phyloP scores from a whole-genome alignment of 1,140 invertebrate genomes.

The Sogatella furcifera region DNA sequence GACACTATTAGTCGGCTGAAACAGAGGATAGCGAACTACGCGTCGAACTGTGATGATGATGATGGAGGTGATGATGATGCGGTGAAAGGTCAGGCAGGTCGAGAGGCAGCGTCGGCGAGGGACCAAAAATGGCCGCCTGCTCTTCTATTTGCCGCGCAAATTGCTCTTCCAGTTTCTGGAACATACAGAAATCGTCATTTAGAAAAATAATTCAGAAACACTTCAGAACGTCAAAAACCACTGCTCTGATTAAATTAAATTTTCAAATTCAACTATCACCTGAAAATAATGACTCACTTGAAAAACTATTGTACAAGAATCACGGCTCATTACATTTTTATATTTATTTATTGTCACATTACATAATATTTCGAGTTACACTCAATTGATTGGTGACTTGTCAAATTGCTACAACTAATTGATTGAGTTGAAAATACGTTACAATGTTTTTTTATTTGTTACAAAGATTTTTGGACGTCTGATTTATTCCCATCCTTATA shows the following conservation, averaged over 20 bases:
- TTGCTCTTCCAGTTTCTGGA: conserved; percentile 74
- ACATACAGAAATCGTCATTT: conserved; percentile 3
- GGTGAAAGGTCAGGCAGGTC: conserved; percentile 44
- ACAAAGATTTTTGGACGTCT: too few species aligned
- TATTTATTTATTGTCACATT: too few species aligned
- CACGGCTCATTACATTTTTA: too few species aligned
- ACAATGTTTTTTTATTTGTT: too few species aligned
- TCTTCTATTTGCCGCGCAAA: conserved; percentile 72
- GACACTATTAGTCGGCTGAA: conserved; percentile 39
- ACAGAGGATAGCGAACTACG: conserved; percentile 57
- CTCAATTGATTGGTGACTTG: too few species aligned
- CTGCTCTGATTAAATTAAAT: background rate
- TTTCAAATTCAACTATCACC: background rate
- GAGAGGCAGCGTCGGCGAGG: conserved; percentile 43
- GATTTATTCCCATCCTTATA: too few species aligned
- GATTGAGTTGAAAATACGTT: too few species aligned
- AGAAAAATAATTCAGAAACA: background rate
- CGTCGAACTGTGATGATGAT: conserved; percentile 42
- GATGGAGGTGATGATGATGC: conserved; percentile 31
- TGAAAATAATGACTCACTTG: too few species aligned
- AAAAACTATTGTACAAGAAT: too few species aligned
- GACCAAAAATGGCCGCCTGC: conserved; percentile 64
- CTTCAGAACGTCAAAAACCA: background rate
- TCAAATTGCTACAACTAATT: too few species aligned
- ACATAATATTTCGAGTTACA: too few species aligned